Evolutionary conservation across 2,797 vertebrate genomes (phyloP), one percentile per base, ranked within the genome.

Genomic region (Megaceryle alcyon): DNA sequence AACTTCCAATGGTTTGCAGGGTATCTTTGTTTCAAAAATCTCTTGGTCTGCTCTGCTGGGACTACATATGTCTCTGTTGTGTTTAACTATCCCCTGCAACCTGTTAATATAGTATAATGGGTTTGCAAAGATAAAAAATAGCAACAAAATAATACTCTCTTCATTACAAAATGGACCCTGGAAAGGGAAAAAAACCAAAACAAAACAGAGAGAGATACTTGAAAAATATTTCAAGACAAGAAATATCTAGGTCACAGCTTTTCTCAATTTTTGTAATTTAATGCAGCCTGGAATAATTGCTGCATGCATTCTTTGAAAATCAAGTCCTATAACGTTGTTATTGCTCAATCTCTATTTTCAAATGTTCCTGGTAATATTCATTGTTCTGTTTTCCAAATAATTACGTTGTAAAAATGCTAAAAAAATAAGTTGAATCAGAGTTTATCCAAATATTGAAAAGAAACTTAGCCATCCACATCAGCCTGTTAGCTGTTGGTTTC

Each of bases 221-320:
- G 86, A 96, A 97, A 96, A 95, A 85, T 95, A 92, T 94, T 94
- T 91, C 61, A 85, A 73, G 81, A 86, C 86, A 57, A 94, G 75
- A 77, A 96, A 73, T 95, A 95, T 95, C 88, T 97, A 94, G 96
- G 96, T 93, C 97, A 97, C 97, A 97, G 97, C 97, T 97, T 97
- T 97, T 97, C 96, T 95, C 96, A 94, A 97, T 97, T 97, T 96
- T 89, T 97, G 61, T 97, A 97, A 97, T 97, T 97, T 97, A 96
- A 92, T 94, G 91, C 97, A 97, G 96, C 91, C 93, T 96, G 78
- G 95, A 96, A 94, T 97, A 97, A 97, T 97, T 97, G 95, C 59
- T 91, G 86, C 86, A 22, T 85, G 87, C 93, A 96, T 97, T 97
- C 93, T 95, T 97, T 94, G 92, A 79, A 97, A 97, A 96, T 96